Base-by-base conservation (phyloP, 2,113 vertebrate species). In the Lota lota region DNA sequence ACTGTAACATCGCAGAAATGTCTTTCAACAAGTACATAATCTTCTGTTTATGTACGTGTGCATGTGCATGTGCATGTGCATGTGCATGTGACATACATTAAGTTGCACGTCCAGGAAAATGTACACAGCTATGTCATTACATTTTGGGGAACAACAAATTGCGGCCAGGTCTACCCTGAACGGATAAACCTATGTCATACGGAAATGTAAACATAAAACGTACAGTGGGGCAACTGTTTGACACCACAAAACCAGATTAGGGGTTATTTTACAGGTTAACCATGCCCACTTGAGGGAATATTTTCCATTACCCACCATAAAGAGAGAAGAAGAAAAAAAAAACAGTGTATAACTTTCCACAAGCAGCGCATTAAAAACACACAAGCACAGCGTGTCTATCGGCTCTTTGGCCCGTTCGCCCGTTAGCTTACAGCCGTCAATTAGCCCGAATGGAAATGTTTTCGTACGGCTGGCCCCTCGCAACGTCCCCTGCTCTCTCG, bases 391-490 rank as follows among this genome's bases (percentile, higher is more conserved):
- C 3, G 3, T 22, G 70, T 67, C 59, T 78, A 59, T 80, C 70
- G 64, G 47, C 67, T 40, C 66, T 64, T 22, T 57, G 0, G 58
- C 63, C 67, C 76, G 56, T 22, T 57, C 0, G 58, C 63, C 67
- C 76, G 56, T 64, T 70, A 53, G 7, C 70, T 72, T 67, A 62
- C 50, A 58, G 73, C 67, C 56, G 78, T 65, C 70, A 78, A 76
- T 77, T 82, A 63, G 47, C 65, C 50, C 60, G 75, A 76, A 76
- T 75, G 68, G 79, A 88, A 90, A 81, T 79, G 81, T 56, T 90
- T 88, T 85, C 72, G 76, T 78, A 76, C 53, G 69, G 79, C 69
- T 75, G 54, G 28, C 72, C 76, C 67, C 33, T 79, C 68, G 40
- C 40, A 64, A 78, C 66, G 73, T 79, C 75, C 72, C 76, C 28